Conservation (phyloP, 2,113 vertebrate species). For the Lepisosteus osseus region DNA sequence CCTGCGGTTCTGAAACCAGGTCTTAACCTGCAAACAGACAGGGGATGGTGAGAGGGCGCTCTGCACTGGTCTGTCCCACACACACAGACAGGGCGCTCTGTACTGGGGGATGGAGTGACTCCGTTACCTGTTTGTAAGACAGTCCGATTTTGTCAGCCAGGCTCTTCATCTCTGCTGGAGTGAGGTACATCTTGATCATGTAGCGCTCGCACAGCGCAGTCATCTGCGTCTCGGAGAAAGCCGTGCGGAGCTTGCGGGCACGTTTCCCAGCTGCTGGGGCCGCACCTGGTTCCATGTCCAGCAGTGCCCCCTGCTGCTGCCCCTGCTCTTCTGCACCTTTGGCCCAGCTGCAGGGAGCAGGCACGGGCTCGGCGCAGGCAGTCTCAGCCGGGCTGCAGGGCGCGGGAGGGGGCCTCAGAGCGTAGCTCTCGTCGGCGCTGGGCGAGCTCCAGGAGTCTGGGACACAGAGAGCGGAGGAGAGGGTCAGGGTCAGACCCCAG, state of each 20-base stretch:
- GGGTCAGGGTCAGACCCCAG: too few species aligned
- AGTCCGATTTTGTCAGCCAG: slow-evolving; percentile 62
- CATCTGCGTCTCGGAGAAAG: slow-evolving; percentile 73
- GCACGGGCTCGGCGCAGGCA: too few species aligned
- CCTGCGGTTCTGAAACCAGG: slow-evolving; percentile 90
- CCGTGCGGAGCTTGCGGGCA: slow-evolving; percentile 45
- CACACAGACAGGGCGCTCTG: too few species aligned
- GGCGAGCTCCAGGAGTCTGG: not conserved
- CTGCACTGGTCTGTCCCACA: not conserved
- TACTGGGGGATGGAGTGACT: too few species aligned
- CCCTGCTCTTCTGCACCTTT: too few species aligned
- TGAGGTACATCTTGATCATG: slow-evolving; percentile 68
- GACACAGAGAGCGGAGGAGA: not conserved
- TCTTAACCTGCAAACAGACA: slow-evolving; percentile 73
- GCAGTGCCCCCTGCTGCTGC: not conserved
- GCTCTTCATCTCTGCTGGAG: slow-evolving; percentile 72
- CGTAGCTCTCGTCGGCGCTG: not conserved
- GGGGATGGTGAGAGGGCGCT: not conserved
- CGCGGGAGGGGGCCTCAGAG: not conserved
- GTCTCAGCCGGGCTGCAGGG: too few species aligned
- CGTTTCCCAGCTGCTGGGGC: not conserved
- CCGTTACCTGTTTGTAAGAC: slow-evolving; percentile 73
- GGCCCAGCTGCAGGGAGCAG: too few species aligned
- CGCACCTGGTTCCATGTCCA: not conserved
- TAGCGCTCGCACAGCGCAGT: slow-evolving; percentile 64